A percentile compares a stretch with the other conserved stretches of the same genome.
Evolutionary conservation across 2,888 invertebrate genomes (phyloP).

Genomic region (Falcaria lacertinaria): DNA sequence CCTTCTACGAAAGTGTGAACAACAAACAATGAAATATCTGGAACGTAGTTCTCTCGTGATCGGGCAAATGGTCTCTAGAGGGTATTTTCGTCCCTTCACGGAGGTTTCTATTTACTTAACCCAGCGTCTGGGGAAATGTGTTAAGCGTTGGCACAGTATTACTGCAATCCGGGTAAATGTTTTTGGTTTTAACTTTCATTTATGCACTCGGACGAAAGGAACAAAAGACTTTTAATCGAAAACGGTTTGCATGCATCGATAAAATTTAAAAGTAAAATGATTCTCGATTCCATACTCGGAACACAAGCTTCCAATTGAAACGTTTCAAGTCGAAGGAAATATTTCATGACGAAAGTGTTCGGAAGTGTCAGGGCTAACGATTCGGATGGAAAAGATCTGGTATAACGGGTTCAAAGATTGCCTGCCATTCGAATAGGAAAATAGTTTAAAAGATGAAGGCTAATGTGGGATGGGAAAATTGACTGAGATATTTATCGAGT

Average conservation of each 20-base stretch:
- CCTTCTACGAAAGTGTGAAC: not conserved
- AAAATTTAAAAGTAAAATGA: slow-evolving; percentile 23
- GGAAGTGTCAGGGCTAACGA: not conserved
- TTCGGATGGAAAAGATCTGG: not conserved
- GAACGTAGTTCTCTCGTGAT: not conserved
- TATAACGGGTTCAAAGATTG: not conserved
- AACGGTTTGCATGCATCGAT: too few species aligned
- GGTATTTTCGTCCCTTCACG: slow-evolving; percentile 9
- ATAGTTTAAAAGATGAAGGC: too few species aligned
- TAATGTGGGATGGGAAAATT: too few species aligned
- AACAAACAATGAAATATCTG: not conserved
- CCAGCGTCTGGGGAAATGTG: slow-evolving; percentile 18
- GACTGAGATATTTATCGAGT: too few species aligned
- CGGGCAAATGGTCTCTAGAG: slow-evolving; percentile 8
- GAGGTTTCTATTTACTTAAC: slow-evolving; percentile 17
- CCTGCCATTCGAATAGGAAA: too few species aligned
- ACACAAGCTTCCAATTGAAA: not conserved
- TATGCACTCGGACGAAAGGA: too few species aligned
- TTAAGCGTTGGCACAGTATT: slow-evolving; percentile 5
- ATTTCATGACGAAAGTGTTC: not conserved
- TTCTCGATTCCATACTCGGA: not conserved
- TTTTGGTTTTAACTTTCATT: not conserved
- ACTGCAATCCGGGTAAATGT: slow-evolving; percentile 6
- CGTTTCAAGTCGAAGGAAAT: not conserved
- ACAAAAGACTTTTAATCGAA: too few species aligned